Percentiles rank a stretch among this genome's conserved stretches.
These are phyloP conservation scores for Odontocerum albicorne DNA, from an alignment of 2,888 invertebrate species.

Conservation along the genomic window DNA sequence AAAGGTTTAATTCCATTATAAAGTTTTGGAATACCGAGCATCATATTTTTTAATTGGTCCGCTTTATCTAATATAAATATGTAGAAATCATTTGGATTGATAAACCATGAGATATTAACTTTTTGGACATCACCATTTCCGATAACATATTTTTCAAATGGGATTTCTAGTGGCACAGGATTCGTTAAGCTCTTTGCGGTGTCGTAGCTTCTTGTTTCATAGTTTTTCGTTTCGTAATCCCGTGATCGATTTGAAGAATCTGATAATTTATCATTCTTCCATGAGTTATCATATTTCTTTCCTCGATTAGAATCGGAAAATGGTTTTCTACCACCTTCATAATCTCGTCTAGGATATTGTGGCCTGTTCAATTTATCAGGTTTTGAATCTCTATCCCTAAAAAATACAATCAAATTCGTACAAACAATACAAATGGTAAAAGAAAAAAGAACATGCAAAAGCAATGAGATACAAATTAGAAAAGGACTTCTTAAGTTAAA, in stretches of 20 bases:
- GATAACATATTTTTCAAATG: constrained; percentile 12
- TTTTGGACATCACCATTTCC: constrained; percentile 40
- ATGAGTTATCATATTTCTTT: constrained; percentile 7
- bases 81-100: constrained; percentile 73
- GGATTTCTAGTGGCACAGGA: constrained; percentile 23
- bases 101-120: constrained; percentile 72
- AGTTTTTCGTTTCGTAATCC: not conserved
- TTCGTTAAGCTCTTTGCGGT: constrained; percentile 7
- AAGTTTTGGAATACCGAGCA: constrained; percentile 69
- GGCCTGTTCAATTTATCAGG: constrained; percentile 14
- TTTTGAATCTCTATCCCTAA: constrained; percentile 15
- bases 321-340: not conserved
- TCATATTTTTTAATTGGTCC: constrained; percentile 64
- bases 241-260: no score
- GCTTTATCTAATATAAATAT: constrained; percentile 58
- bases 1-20: constrained; percentile 59
- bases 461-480: no score
- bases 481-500: no score
- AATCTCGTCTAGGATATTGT: not conserved
- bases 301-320: constrained; percentile 1
- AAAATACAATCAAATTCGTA: not conserved
- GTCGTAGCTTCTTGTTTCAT: not conserved
- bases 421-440: not conserved
- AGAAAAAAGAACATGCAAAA: no score
- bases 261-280: constrained; percentile 9